Evolutionary conservation across 2,888 invertebrate genomes (phyloP), one percentile per base, ranked within the genome.

Genomic region (Tanytarsus gracilentus): DNA sequence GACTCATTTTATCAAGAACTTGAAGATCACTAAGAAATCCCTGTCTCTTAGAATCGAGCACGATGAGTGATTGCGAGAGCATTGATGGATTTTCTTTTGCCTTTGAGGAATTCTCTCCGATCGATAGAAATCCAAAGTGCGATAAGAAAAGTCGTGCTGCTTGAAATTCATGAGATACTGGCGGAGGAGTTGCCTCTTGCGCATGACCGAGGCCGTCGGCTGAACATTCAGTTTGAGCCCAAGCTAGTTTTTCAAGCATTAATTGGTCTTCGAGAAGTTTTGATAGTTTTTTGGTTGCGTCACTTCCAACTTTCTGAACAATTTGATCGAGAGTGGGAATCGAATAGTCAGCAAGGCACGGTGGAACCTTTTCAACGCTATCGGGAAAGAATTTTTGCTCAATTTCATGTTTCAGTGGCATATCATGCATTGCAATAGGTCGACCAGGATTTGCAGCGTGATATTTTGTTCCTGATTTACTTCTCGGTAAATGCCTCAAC

Each of bases 101-200:
- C 2, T 73, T 72, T 62, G 69, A 78, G 33, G 78, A 73, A 51
- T 64, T 64, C 3, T 70, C 72, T 62, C 77, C 77, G 39, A 83
- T 78, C 36, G 85, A 82, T 16, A 98, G 76, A 68, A 96, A 88
- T 1, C 98, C 98, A 72, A 98, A 94, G 73, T 98, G 95, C 3
- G 96, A 94, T 16, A 99, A 77, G 71, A 99, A 94, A 25, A 98
- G 77, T 53, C 98, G 80, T 1, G 97, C 92, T 0, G 97, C 95
- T 75, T 97, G 95, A 70, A 96, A 97, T 70, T 95, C 94, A 61
- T 91, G 87, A 66, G 89, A 89, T 3, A 88, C 84, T 2, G 84
- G 78, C 0, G 90, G 92, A 1, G 92, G 86, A 0, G 80, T 75
- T 65, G 88, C 88, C 69, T 92, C 92, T 9, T 84, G 83, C 0